These are phyloP conservation scores for Sinonovacula constricta DNA, from an alignment of 1,140 invertebrate species.

Conservation along the genomic window DNA sequence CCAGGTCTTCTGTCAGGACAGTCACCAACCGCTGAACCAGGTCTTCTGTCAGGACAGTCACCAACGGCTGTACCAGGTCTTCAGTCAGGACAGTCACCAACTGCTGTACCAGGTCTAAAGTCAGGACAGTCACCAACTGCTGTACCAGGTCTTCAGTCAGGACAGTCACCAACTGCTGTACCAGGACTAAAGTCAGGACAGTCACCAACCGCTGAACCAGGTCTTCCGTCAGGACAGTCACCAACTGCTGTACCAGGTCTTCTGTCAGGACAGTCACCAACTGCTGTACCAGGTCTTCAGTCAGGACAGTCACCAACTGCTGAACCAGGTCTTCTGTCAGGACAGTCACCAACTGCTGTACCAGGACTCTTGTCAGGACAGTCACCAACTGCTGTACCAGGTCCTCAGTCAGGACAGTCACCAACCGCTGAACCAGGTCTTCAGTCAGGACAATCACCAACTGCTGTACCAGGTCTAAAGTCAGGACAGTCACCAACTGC, in stretches of 20 bases:
- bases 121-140: conserved; percentile 22
- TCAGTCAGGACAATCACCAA: not conserved
- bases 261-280: conserved; percentile 19
- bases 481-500: conserved; percentile 10
- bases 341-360: not conserved
- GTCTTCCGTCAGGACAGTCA: not conserved
- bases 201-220: conserved; percentile 25
- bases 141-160: conserved; percentile 4
- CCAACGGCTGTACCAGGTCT: conserved; percentile 17
- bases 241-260: conserved; percentile 20
- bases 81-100: conserved; percentile 15
- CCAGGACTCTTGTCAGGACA: not conserved
- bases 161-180: conserved; percentile 10
- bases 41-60: not conserved
- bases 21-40: conserved; percentile 17
- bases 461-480: not conserved
- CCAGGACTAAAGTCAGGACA: conserved; percentile 1
- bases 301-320: conserved; percentile 7
- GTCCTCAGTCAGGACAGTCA: not conserved
- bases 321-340: not conserved
- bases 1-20: not conserved
- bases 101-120: conserved; percentile 2
- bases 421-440: not conserved
- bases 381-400: conserved; percentile 17
- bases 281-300: conserved; percentile 5